Evolutionary conservation across 1,140 invertebrate genomes (phyloP), one percentile per base, ranked within the genome.

Genomic region (Zaprionus inermis): DNA sequence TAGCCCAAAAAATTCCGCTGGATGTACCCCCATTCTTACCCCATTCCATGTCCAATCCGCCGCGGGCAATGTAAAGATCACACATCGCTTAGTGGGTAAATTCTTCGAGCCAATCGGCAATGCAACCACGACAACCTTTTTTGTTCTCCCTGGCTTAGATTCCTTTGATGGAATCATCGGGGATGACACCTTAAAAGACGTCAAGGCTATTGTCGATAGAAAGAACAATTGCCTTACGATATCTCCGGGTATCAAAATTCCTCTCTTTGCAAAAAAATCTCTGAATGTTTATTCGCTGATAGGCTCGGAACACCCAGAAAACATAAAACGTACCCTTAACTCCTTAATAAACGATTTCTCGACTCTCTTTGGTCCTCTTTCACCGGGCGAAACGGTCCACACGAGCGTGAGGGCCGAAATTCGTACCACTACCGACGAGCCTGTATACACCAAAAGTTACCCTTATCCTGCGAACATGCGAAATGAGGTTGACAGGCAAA

Each of bases 161-260:
- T 28, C 54, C 2, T 57, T 36, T 12, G 32, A 57, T 20, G 55
- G 55, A 0, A 57, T 57, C 5, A 57, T 57, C 9, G 55, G 55
- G 11, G 32, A 57, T 6, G 36, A 41, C 14, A 41, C 36, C 5
- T 14, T 41, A 2, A 41, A 41, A 2, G 6, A 41, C 5, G 1
- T 41, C 5, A 16, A 41, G 2, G n/a, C 36, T 14, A 12, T 41
- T 0, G 14, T 41, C 2, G 36, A 16, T n/a, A 41, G 36, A 6
- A 6, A 7, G 0, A n/a, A 41, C 6, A n/a, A 41, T 6, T 16
- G 14, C 3, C 2, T 41, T 5, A n/a, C n/a, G 0, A 41, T 41
- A 41, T 41, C 14, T 14, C 5, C n/a, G 5, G 38, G n/a, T 2
- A n/a, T 41, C 2, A 41, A 41, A 5, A 41, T 41, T 5, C 38